A percentile compares a stretch with the other conserved stretches of the same genome.
Conservation (phyloP, 2,888 invertebrate species). For the Microctonus hyperodae region DNA sequence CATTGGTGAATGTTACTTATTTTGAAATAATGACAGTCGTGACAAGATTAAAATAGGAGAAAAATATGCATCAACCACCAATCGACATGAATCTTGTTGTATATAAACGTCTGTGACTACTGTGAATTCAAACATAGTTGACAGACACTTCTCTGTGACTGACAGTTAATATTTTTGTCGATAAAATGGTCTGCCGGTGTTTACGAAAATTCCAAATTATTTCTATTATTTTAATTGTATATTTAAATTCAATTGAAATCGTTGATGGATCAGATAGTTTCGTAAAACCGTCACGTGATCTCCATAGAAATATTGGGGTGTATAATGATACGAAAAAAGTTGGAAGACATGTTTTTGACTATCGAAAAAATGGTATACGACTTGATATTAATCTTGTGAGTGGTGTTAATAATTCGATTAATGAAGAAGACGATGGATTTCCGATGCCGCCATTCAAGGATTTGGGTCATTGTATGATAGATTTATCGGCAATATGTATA, state of each 20-base stretch:
- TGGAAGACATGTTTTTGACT: constrained; percentile 51
- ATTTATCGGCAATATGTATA: constrained; percentile 68
- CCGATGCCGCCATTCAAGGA: constrained; percentile 66
- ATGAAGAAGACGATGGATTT: constrained; percentile 60
- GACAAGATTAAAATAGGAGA: constrained; percentile 48
- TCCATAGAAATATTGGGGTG: constrained; percentile 40
- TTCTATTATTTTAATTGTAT: not conserved
- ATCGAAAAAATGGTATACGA: constrained; percentile 51
- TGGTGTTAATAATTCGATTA: constrained; percentile 38
- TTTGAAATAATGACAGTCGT: constrained; percentile 56
- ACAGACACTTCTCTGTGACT: constrained; percentile 8
- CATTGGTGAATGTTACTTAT: not conserved
- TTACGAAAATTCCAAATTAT: constrained; percentile 8
- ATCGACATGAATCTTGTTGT: constrained; percentile 56
- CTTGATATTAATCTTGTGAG: constrained; percentile 53
- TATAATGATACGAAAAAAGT: constrained; percentile 35
- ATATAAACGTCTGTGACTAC: constrained; percentile 50
- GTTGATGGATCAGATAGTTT: constrained; percentile 30
- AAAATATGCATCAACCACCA: constrained; percentile 44
- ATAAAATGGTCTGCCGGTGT: constrained; percentile 8
- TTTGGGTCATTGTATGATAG: constrained; percentile 64
- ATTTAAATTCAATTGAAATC: constrained; percentile 8
- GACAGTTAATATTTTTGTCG: constrained; percentile 10
- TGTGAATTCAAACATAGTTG: constrained; percentile 30
- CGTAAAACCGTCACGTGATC: constrained; percentile 33